Evolutionary conservation across 2,113 vertebrate species (phyloP).

Genomic region (Ptychochromis oligacanthus): DNA sequence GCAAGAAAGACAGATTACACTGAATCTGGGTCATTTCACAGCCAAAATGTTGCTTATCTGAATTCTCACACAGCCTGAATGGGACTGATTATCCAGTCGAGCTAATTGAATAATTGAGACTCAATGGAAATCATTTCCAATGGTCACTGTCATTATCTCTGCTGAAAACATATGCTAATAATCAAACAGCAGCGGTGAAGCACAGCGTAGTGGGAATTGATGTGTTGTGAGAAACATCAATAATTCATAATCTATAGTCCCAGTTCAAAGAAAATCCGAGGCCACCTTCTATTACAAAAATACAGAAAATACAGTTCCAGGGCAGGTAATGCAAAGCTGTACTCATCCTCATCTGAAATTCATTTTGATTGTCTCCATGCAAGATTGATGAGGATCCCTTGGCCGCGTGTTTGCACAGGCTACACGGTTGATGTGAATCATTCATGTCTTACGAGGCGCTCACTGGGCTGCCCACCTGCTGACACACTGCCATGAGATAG

Average conservation of each 20-base stretch:
- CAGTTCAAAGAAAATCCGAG: constrained; percentile 22
- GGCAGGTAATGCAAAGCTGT: constrained; percentile 49
- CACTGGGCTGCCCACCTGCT: constrained; percentile 41
- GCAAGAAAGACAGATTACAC: constrained; percentile 41
- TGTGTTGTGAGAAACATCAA: constrained; percentile 38
- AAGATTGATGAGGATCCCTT: constrained; percentile 65
- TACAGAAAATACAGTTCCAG: background rate
- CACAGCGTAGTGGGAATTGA: constrained; percentile 9
- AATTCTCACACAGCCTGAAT: constrained; percentile 60
- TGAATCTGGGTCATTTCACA: constrained; percentile 67
- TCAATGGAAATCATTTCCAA: constrained; percentile 32
- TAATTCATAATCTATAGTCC: constrained; percentile 54
- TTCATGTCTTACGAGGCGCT: constrained; percentile 43
- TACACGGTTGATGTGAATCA: constrained; percentile 62
- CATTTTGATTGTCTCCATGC: constrained; percentile 65
- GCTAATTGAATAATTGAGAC: constrained; percentile 61
- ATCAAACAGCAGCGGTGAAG: constrained; percentile 15
- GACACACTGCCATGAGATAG: constrained; percentile 6
- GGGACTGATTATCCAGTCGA: constrained; percentile 44
- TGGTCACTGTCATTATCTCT: constrained; percentile 43
- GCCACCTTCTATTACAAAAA: background rate
- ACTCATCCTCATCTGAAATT: constrained; percentile 56
- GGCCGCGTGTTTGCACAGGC: constrained; percentile 56
- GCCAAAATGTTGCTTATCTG: constrained; percentile 67
- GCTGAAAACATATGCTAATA: constrained; percentile 46